A percentile compares a stretch with the other conserved stretches of the same genome.
These are phyloP conservation scores for Lophius americanus DNA, from an alignment of 2,797 vertebrate species.

Conservation along the genomic window DNA sequence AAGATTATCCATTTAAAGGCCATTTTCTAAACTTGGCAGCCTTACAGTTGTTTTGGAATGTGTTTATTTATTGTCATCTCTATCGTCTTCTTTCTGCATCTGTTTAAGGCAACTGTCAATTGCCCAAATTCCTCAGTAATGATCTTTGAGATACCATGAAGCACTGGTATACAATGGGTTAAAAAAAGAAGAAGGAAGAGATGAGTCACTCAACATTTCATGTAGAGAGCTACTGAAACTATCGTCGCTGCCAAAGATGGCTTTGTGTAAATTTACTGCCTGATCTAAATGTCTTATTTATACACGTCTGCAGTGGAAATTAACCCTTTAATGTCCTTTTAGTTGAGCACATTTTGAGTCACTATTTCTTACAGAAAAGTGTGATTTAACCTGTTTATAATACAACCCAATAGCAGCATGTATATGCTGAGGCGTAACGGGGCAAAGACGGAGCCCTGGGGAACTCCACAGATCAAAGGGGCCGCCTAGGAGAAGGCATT, in stretches of 20 bases:
- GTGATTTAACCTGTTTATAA: no score
- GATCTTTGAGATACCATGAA: neutral
- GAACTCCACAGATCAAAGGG: no score
- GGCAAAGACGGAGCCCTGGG: no score
- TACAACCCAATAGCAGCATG: no score
- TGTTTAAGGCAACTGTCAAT: conserved; percentile 1
- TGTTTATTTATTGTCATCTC: neutral
- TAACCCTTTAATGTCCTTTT: no score
- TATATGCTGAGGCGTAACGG: no score
- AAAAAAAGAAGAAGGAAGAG: conserved; percentile 8
- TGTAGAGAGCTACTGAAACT: conserved; percentile 32
- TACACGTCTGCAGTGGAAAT: conserved; percentile 31
- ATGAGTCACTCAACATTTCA: conserved; percentile 47
- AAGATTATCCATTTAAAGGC: neutral
- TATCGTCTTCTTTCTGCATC: neutral
- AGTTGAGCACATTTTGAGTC: no score
- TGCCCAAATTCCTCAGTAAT: neutral
- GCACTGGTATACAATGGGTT: neutral
- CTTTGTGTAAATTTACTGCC: conserved; percentile 24
- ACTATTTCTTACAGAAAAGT: no score
- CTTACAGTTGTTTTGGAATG: neutral
- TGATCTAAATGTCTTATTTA: conserved; percentile 69
- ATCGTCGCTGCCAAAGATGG: conserved; percentile 53
- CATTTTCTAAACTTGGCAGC: neutral
- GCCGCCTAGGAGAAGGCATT: no score